Evolutionary conservation across 1,140 invertebrate genomes (phyloP), one percentile per base, ranked within the genome.

Genomic region (Eupeodes corollae): DNA sequence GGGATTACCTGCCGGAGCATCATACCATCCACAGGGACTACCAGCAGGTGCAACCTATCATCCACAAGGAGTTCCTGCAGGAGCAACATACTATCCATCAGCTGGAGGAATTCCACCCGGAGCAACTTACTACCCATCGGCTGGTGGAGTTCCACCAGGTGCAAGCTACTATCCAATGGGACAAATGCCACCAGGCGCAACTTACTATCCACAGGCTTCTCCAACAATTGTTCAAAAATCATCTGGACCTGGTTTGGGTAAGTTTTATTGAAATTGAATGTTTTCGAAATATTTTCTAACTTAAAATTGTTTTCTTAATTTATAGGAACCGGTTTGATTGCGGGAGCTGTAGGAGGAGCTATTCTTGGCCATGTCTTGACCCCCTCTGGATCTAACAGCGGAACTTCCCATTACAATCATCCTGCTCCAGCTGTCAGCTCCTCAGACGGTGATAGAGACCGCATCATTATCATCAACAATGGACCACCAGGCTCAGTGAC

Each of bases 401-500:
- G 54, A 26, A 5, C 21, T 26, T 26, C 21, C 21, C 21, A 26
- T 8, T 26, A n/a, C n/a, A n/a, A 26, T 26, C 21, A 26, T 8
- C 16, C 56, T 51, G 15, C 57, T 57, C 15, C 57, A 52, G 3
- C 35, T 6, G 53, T 50, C 34, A 48, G 57, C 6, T 34, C 37
- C 13, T 41, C 54, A 2, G 58, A 54, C 16, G 55, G 26, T 40
- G 54, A 55, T 6, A 59, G 61, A 5, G 63, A 67, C 44, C 60
- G 58, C 37, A 61, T 63, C 19, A 66, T 66, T 6, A 67, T 66
- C 14, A 67, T 67, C 6, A 67, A 66, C 46, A 67, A 66, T 44
- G 59, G 59, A 43, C 63, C 63, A 2, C 61, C 63, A 10, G 62
- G 61, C 38, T 58, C 57, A 10, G 64, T 66, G 35, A 57, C 66